Conservation (phyloP, 2,797 vertebrate genomes). For the Lagodon rhomboides region DNA sequence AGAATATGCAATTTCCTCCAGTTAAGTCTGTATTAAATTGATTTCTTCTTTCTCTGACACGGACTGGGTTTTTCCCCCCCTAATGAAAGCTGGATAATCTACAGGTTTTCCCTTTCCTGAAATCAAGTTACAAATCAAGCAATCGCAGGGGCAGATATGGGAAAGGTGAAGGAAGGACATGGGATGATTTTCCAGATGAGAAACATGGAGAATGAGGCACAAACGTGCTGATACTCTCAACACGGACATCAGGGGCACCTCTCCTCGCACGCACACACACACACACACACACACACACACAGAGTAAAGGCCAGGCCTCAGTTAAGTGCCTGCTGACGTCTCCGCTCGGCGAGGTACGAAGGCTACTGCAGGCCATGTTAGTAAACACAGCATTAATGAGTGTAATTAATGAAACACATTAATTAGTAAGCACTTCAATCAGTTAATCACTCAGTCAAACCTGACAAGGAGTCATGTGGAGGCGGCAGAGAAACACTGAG, state of each 20-base stretch:
- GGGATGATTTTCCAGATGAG: conserved; percentile 82
- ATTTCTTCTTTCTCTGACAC: conserved; percentile 90
- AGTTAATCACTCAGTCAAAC: conserved; percentile 66
- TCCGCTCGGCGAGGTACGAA: conserved; percentile 23
- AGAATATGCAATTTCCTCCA: conserved; percentile 92
- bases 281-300: conserved; percentile 26
- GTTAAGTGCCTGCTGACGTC: conserved; percentile 60
- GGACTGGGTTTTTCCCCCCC: conserved; percentile 81
- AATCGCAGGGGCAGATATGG: conserved; percentile 76
- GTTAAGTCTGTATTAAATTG: conserved; percentile 93
- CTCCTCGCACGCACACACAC: conserved; percentile 21
- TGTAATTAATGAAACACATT: conserved; percentile 73
- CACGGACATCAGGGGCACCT: conserved; percentile 51
- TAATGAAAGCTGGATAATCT: conserved; percentile 89
- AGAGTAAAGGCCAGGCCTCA: conserved; percentile 41
- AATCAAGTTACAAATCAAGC: conserved; percentile 91
- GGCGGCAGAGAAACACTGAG: conserved; percentile 31
- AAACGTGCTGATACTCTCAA: conserved; percentile 65
- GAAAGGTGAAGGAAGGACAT: conserved; percentile 83
- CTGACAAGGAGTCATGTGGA: conserved; percentile 47
- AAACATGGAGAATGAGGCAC: conserved; percentile 72
- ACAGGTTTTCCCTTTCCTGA: conserved; percentile 87
- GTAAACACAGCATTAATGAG: conserved; percentile 64
- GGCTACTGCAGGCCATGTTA: conserved; percentile 47
- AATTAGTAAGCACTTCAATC: conserved; percentile 62